A percentile compares a stretch with the other conserved stretches of the same genome.
Conservation (phyloP, 2,797 vertebrate species). For the Salmo trutta region DNA sequence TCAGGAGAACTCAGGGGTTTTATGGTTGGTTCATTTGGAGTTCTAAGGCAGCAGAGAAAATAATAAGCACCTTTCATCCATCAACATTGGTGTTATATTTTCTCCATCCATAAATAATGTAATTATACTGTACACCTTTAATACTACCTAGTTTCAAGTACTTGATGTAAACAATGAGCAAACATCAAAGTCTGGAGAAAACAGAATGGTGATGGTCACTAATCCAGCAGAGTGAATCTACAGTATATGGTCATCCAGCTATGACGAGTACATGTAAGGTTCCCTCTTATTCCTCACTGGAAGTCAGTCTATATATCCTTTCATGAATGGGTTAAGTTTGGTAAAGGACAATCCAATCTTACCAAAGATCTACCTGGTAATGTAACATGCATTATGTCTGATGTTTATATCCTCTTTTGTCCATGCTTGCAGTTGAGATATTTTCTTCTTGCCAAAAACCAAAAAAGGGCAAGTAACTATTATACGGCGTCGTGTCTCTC, state of each 20-base stretch:
- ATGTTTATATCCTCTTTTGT: not conserved
- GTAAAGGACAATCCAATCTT: not conserved
- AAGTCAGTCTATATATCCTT: not conserved
- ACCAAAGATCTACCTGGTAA: constrained; percentile 10
- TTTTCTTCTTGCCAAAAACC: not conserved
- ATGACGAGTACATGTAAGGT: constrained; percentile 5
- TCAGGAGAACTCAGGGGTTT: constrained; percentile 49
- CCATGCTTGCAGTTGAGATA: too few relatives aligned
- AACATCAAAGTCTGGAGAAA: constrained; percentile 55
- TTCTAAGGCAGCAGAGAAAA: constrained; percentile 73
- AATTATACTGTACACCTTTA: constrained; percentile 54
- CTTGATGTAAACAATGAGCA: constrained; percentile 82
- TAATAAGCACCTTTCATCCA: constrained; percentile 63
- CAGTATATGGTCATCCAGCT: constrained; percentile 51
- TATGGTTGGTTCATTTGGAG: constrained; percentile 14
- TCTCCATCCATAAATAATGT: constrained; percentile 41
- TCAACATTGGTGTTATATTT: constrained; percentile 48
- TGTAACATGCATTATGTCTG: constrained; percentile 7
- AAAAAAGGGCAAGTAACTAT: not conserved
- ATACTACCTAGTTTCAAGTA: constrained; percentile 81
- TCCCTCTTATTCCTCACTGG: not conserved
- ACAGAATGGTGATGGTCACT: constrained; percentile 21
- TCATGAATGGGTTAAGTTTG: not conserved
- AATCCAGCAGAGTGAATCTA: constrained; percentile 50
- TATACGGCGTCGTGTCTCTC: too few relatives aligned